Conservation (phyloP, 1,140 invertebrate species). For the Atta texana region DNA sequence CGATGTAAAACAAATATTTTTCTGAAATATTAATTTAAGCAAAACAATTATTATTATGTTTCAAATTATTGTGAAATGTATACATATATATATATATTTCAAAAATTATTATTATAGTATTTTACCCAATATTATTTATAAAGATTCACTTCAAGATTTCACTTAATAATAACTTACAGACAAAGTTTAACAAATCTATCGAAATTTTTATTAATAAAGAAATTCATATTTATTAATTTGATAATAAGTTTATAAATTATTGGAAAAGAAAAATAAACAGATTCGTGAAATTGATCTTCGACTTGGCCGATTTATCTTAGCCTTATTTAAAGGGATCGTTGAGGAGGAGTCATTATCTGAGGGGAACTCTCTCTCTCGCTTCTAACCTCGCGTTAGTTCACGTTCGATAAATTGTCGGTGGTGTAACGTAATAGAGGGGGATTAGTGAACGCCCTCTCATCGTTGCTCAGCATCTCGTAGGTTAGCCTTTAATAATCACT, state of each 20-base stretch:
- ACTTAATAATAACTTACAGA: not conserved
- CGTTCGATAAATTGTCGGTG: constrained; percentile 73
- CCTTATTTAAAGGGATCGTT: constrained; percentile 62
- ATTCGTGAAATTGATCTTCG: constrained; percentile 53
- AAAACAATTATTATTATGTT: too few species aligned
- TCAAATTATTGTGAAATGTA: too few species aligned
- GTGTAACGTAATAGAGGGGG: constrained; percentile 75
- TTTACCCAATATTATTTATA: not conserved
- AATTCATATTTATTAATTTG: not conserved
- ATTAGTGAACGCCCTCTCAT: constrained; percentile 70
- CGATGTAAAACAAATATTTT: too few species aligned
- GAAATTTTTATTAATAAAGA: constrained; percentile 16
- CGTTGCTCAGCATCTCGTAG: constrained; percentile 58
- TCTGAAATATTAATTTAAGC: too few species aligned
- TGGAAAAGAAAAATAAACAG: constrained; percentile 27
- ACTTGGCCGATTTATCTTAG: constrained; percentile 55
- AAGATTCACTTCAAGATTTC: too few species aligned
- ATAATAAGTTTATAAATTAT: not conserved
- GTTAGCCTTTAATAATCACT: constrained; percentile 71
- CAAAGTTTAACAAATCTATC: not conserved
- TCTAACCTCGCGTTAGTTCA: constrained; percentile 71
- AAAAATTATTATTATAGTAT: not conserved
- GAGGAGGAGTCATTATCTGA: constrained; percentile 74
- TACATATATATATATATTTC: too few species aligned
- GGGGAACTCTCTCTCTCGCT: constrained; percentile 64